phyloP scores from a whole-genome alignment of 2,797 vertebrate species.

The Steatocranus sp. region DNA sequence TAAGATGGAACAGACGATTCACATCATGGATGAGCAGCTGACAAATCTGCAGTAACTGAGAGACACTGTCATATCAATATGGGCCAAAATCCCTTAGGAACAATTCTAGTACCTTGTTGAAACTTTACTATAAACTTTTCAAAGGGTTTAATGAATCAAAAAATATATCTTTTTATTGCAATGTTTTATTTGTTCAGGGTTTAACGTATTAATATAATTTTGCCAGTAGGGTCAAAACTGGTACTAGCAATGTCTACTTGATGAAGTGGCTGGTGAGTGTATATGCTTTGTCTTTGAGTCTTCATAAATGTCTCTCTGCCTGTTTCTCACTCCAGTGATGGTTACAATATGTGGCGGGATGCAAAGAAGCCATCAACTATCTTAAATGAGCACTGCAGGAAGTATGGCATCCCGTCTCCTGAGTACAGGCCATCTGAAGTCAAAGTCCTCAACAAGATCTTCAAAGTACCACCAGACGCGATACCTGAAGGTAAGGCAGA shows the following conservation, averaged over 20 bases:
- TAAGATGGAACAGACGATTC: background rate
- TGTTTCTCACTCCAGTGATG: constrained; percentile 68
- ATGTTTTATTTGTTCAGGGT: background rate
- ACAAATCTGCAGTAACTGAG: background rate
- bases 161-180: background rate
- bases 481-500: constrained; percentile 80
- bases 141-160: background rate
- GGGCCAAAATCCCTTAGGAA: background rate
- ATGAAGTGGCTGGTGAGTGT: background rate
- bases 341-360: constrained; percentile 89
- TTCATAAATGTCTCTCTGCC: background rate
- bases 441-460: constrained; percentile 93
- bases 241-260: background rate
- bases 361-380: constrained; percentile 84
- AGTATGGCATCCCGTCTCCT: constrained; percentile 77
- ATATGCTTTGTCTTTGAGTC: background rate
- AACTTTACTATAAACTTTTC: background rate
- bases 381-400: constrained; percentile 86
- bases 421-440: constrained; percentile 84
- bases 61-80: background rate
- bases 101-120: background rate
- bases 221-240: background rate
- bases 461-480: constrained; percentile 83
- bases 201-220: background rate
- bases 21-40: background rate